phyloP scores from a whole-genome alignment of 2,113 vertebrate genomes.

The Nothoprocta pentlandii region DNA sequence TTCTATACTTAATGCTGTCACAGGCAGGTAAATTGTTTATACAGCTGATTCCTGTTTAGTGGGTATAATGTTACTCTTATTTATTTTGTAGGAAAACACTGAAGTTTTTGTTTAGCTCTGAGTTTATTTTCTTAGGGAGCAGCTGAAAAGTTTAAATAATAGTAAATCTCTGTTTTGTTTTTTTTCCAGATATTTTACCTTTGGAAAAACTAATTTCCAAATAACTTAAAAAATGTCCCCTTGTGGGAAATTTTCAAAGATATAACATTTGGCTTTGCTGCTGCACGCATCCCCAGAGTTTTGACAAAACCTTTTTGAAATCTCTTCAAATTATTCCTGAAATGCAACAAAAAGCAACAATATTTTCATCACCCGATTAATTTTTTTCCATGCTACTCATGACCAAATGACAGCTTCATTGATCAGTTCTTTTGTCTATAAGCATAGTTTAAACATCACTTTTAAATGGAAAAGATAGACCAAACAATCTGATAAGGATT shows the following conservation, averaged over 20 bases:
- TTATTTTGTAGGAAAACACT: conserved; percentile 67
- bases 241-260: conserved; percentile 21
- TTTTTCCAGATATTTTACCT: conserved; percentile 3
- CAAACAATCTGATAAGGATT: conserved; percentile 72
- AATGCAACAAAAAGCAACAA: background rate
- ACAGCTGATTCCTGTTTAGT: conserved; percentile 76
- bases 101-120: conserved; percentile 75
- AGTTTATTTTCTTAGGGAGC: conserved; percentile 84
- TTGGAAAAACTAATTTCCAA: background rate
- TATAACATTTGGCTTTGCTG: background rate
- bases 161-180: background rate
- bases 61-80: conserved; percentile 62
- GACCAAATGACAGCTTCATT: conserved; percentile 42
- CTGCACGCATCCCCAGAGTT: background rate
- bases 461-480: conserved; percentile 68
- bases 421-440: conserved; percentile 49
- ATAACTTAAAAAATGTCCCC: background rate
- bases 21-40: conserved; percentile 73
- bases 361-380: conserved; percentile 53
- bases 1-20: conserved; percentile 12
- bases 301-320: conserved; percentile 7
- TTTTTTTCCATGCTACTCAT: conserved; percentile 3
- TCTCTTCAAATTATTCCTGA: background rate
- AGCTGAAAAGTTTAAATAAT: conserved; percentile 73
- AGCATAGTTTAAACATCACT: conserved; percentile 65